Base-by-base conservation (phyloP, 2,888 invertebrate species). In the Malacosoma neustria region DNA sequence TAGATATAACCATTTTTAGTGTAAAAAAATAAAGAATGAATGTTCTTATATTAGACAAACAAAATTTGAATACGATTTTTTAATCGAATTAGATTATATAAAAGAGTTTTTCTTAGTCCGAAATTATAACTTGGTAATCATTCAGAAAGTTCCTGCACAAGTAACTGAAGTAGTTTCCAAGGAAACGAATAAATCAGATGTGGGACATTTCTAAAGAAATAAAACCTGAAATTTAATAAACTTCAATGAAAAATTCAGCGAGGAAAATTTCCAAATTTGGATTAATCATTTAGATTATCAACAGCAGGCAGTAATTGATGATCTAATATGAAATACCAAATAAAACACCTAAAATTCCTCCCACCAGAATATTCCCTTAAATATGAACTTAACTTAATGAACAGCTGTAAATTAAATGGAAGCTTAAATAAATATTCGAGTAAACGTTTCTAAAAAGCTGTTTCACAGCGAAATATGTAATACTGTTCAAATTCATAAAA, bases 191-290 rank as follows among this genome's bases (percentile, higher is more conserved):
- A 38, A 33, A 32, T 4, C 13, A 32, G 33, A 13, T 32, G 11
- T 35, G 32, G 13, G n/a, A n/a, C n/a, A n/a, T 34, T 4, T 33
- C 15, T 14, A 22, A 11, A 36, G 6, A 31, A 13, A 32, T 3
- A 36, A 13, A 14, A 37, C 11, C 35, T 11, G 9, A 11, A 39
- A 37, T 42, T 12, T 11, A 36, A 29, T 37, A 33, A 48, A 52
- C 30, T 47, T 45, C 32, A 48, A 50, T 41, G 46, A 48, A 41
- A n/a, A 44, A 29, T 32, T 46, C 13, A 37, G 35, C 5, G 31
- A 36, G 44, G 35, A 39, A 12, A 32, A 49, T 7, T 52, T 49
- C 32, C 22, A 41, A 13, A 48, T n/a, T 13, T 6, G 7, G 2
- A 15, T 45, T 14, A 32, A 39, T 30, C 30, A 50, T 32, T 34